Evolutionary conservation across 2,888 invertebrate genomes (phyloP).

Genomic region (Diloba caeruleocephala): DNA sequence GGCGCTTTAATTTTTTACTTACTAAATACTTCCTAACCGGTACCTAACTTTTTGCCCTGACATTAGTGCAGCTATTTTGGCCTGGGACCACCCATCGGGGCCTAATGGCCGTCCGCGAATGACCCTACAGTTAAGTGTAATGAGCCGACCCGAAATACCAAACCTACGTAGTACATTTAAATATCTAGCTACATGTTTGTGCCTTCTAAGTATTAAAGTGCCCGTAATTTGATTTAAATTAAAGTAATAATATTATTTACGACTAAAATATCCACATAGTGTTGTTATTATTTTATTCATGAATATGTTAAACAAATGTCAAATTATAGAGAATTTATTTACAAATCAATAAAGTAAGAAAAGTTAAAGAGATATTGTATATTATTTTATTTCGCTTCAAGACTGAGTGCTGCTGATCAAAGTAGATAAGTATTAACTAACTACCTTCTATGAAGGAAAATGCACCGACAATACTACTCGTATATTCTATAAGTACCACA

Average conservation of each 20-base stretch:
- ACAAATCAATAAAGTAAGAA: no score
- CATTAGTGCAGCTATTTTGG: slow-evolving; percentile 76
- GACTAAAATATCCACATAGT: not conserved
- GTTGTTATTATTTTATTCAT: not conserved
- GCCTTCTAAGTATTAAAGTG: slow-evolving; percentile 17
- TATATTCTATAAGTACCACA: slow-evolving; percentile 12
- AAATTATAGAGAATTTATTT: no score
- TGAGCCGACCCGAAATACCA: slow-evolving; percentile 75
- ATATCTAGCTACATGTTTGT: slow-evolving; percentile 49
- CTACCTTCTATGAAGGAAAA: not conserved
- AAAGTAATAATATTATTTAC: slow-evolving; percentile 6
- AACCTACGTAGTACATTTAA: slow-evolving; percentile 74
- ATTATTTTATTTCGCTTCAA: no score
- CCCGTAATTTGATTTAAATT: slow-evolving; percentile 24
- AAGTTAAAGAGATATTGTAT: no score
- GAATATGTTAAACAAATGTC: no score
- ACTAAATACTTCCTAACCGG: slow-evolving; percentile 58
- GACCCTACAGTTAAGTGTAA: slow-evolving; percentile 88
- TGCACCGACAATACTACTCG: not conserved
- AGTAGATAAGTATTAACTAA: no score
- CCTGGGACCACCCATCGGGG: slow-evolving; percentile 76
- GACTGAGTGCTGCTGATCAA: no score
- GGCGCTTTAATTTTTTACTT: slow-evolving; percentile 60
- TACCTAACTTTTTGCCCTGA: slow-evolving; percentile 73
- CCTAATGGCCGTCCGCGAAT: slow-evolving; percentile 82